Base-by-base conservation (phyloP, 2,797 vertebrate genomes). In the Pseudopleuronectes americanus region DNA sequence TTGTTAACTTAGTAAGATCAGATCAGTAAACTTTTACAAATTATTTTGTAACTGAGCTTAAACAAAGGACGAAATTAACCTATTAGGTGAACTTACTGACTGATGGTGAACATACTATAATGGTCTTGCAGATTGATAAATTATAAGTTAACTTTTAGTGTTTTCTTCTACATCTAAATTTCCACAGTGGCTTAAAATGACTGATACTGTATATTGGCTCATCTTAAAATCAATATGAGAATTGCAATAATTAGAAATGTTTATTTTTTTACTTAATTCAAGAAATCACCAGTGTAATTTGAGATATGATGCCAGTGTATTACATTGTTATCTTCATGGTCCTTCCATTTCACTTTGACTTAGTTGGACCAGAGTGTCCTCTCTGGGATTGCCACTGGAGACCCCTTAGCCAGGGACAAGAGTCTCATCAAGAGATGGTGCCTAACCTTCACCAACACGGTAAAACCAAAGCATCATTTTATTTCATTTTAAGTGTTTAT, bases 361-460 rank as follows among this genome's bases (percentile, higher is more conserved):
- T 65, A 99, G 97, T 87, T 99, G 85, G 97, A 99, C 74, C 74
- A 95, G 68, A 87, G 91, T 1, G 94, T 99, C 48, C 95, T 98
- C 57, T 94, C 83, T 58, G 94, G 84, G 51, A 96, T 98, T 47
- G 98, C 97, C 64, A 94, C 75, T 2, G 96, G 96, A 3, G 82
- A 96, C 10, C 74, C 92, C 63, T 79, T 74, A 10, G 96, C 95
- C 56, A 90, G 88, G 80, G 96, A 98, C 77, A 96, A 89, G 92
- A 97, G 95, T 87, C 92, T 99, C 33, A 88, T 99, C 78, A 96
- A 95, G 85, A 78, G 55, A 62, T 98, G 96, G 95, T 99, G 97
- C 72, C 66, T 90, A 75, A 96, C 95, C 3, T 78, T 92, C 56
- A 95, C 86, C 21, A 96, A 94, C 5, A 69, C 88, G 57, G 90